Evolutionary conservation across 2,888 invertebrate genomes (phyloP), one percentile per base, ranked within the genome.

Genomic region (Perizoma flavofasciatum): DNA sequence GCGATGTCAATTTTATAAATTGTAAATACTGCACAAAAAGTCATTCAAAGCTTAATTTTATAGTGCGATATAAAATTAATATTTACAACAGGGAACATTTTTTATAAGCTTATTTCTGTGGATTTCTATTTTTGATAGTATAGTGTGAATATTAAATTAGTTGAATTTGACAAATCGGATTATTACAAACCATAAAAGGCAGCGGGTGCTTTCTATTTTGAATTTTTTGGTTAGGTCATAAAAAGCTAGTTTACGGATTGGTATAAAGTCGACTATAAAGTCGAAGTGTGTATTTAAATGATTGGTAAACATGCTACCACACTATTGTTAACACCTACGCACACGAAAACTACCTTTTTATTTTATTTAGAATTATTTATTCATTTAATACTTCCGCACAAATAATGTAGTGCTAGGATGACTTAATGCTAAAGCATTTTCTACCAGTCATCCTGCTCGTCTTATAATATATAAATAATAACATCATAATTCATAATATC

Each of bases 121-220:
- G 52, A 55, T 48, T 35, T 51, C 48, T 54, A 47, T 10, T 33
- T 56, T 63, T 65, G 55, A 61, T 59, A 59, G 49, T 50, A 34
- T 37, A 49, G 64, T 66, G 66, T 65, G 66, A 66, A 64, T 66
- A 47, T 64, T 45, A 60, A 61, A 63, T 64, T 63, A 60, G 51
- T 7, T 46, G 33, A 11, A 51, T 55, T 52, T 60, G 46, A 49
- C 49, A 46, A 51, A 65, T 60, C 50, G 61, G 53, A 66, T 58
- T 63, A 49, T 49, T 48, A n/a, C 51, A 57, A 55, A 11, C 50
- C 59, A 45, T 62, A 52, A 63, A 63, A 47, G 48, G 35, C 58
- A 35, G 61, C 59, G 53, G 59, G 44, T 49, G 49, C 10, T 34
- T 54, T 57, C 47, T 47, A 50, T 49, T 49, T 49, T 43, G 44